Conservation (phyloP, 2,888 invertebrate genomes). For the Tenthredo amoena region DNA sequence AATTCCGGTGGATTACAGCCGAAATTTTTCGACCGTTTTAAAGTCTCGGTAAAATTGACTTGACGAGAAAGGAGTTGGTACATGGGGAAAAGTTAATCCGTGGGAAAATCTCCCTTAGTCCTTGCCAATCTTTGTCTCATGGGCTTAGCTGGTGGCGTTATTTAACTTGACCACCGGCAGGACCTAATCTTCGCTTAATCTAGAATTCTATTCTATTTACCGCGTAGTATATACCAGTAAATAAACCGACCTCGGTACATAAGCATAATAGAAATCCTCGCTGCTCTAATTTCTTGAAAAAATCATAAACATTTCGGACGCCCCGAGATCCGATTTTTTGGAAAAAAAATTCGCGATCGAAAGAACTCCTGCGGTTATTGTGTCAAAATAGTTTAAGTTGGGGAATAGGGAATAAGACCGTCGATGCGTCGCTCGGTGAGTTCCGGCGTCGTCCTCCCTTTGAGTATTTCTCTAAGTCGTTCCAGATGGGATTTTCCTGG, state of each 20-base stretch:
- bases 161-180: slow-evolving; percentile 56
- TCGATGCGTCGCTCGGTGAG: not conserved
- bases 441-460: not conserved
- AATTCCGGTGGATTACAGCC: not conserved
- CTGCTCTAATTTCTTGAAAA: not conserved
- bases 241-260: not conserved
- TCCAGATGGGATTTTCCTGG: slow-evolving; percentile 68
- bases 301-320: not conserved
- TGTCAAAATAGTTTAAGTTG: not conserved
- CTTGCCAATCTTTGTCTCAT: slow-evolving; percentile 47
- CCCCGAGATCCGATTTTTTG: not conserved
- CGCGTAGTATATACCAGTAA: slow-evolving; percentile 17
- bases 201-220: slow-evolving; percentile 51
- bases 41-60: slow-evolving; percentile 32
- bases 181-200: slow-evolving; percentile 60
- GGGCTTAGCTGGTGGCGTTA: slow-evolving; percentile 69
- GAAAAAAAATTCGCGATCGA: not conserved
- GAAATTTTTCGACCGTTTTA: not conserved
- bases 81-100: slow-evolving; percentile 38
- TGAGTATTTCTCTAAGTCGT: slow-evolving; percentile 66
- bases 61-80: not conserved
- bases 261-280: not conserved
- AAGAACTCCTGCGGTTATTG: not conserved
- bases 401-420: not conserved
- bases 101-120: not conserved